Percentiles rank a stretch among this genome's conserved stretches.
phyloP scores from a whole-genome alignment of 1,140 invertebrate species.

The Drusus annulatus region DNA sequence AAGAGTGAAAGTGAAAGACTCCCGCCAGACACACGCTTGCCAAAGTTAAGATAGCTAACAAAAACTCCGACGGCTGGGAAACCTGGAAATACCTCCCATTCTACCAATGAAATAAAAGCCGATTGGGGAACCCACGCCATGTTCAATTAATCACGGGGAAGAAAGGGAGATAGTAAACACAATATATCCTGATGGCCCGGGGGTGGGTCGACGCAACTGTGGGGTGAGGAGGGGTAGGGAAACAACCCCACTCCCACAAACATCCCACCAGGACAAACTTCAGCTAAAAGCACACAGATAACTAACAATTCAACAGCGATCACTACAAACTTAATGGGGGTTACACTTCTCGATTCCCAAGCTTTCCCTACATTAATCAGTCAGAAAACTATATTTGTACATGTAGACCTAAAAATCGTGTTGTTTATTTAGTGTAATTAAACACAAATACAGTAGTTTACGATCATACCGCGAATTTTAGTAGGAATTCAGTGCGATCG shows the following conservation, averaged over 20 bases:
- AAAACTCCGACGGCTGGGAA: not conserved
- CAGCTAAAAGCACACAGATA: slow-evolving; percentile 10
- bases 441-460: too few species aligned
- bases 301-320: slow-evolving; percentile 12
- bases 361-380: too few species aligned
- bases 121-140: slow-evolving; percentile 37
- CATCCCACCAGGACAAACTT: not conserved
- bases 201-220: not conserved
- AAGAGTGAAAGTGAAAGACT: too few species aligned
- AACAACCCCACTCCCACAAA: not conserved
- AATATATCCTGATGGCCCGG: slow-evolving; percentile 35
- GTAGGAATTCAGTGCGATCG: too few species aligned
- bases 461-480: too few species aligned
- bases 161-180: slow-evolving; percentile 43
- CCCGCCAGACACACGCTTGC: too few species aligned
- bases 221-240: not conserved
- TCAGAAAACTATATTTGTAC: too few species aligned
- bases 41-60: not conserved
- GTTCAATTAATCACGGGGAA: slow-evolving; percentile 43
- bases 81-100: not conserved
- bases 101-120: slow-evolving; percentile 36
- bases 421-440: too few species aligned
- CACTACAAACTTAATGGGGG: not conserved
- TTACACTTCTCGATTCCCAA: too few species aligned
- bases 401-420: too few species aligned